phyloP scores from a whole-genome alignment of 2,888 invertebrate species.

The Philonicus albiceps region DNA sequence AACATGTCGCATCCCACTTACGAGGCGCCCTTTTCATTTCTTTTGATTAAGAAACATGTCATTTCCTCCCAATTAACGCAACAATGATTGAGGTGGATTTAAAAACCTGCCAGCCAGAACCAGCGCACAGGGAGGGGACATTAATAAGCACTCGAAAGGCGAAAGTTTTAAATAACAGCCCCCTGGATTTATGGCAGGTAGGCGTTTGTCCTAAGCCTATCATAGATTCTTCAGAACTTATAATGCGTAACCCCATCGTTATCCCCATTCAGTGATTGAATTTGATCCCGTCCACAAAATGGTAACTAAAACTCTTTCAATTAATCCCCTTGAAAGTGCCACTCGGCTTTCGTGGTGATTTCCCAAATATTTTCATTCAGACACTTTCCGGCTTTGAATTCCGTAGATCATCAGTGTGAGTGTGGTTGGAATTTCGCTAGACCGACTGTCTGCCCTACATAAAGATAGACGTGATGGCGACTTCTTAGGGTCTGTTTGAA shows the following conservation, averaged over 20 bases:
- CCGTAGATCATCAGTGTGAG: background rate
- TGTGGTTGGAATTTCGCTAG: background rate
- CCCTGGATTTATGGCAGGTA: background rate
- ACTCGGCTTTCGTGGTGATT: background rate
- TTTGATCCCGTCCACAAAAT: slow-evolving; percentile 13
- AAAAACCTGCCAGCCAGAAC: background rate
- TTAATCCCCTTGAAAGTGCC: slow-evolving; percentile 13
- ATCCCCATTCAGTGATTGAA: slow-evolving; percentile 28
- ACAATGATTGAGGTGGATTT: background rate
- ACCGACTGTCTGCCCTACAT: background rate
- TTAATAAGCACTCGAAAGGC: background rate
- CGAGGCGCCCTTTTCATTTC: background rate
- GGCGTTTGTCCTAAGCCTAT: background rate
- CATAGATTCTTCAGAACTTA: background rate
- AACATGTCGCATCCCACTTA: background rate
- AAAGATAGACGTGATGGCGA: background rate
- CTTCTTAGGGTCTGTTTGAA: background rate
- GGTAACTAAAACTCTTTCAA: slow-evolving; percentile 27
- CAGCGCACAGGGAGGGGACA: background rate
- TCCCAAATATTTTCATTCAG: background rate
- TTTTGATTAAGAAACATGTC: background rate
- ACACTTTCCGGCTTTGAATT: background rate
- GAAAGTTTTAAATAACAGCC: background rate
- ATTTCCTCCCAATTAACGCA: background rate
- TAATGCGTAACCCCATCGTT: background rate